phyloP scores from a whole-genome alignment of 1,140 invertebrate genomes.

The Pollicipes pollicipes region DNA sequence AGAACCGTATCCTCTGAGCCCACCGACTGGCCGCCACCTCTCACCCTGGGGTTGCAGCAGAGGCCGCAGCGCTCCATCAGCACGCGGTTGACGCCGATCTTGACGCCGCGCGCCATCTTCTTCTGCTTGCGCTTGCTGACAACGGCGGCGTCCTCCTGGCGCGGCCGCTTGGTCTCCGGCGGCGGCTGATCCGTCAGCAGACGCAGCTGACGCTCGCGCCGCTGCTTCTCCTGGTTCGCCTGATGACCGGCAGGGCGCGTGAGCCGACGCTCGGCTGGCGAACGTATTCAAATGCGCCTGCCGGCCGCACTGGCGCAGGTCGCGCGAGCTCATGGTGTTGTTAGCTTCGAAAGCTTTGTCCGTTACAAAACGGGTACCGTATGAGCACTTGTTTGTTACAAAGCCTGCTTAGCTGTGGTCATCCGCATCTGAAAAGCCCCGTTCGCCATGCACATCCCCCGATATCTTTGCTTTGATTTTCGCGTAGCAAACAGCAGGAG shows the following conservation, averaged over 20 bases:
- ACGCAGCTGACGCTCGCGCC: background rate
- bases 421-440: too few relatives aligned
- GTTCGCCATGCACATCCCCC: too few relatives aligned
- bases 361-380: background rate
- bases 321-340: background rate
- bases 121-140: background rate
- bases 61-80: background rate
- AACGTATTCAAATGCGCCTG: too few relatives aligned
- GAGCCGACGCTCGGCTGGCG: too few relatives aligned
- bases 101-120: background rate
- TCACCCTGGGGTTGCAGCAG: background rate
- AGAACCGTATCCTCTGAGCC: too few relatives aligned
- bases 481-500: too few relatives aligned
- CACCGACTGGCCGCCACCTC: too few relatives aligned
- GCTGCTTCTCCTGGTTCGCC: background rate
- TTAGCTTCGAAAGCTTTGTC: constrained; percentile 1
- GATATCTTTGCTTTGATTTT: too few relatives aligned
- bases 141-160: background rate
- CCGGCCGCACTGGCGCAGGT: too few relatives aligned
- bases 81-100: background rate
- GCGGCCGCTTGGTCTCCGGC: too few relatives aligned
- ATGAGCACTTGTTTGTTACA: too few relatives aligned
- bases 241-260: background rate
- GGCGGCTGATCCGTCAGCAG: background rate
- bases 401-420: too few relatives aligned